A percentile compares a stretch with the other conserved stretches of the same genome.
Conservation (phyloP, 1,140 invertebrate genomes). For the Ruditapes philippinarum region DNA sequence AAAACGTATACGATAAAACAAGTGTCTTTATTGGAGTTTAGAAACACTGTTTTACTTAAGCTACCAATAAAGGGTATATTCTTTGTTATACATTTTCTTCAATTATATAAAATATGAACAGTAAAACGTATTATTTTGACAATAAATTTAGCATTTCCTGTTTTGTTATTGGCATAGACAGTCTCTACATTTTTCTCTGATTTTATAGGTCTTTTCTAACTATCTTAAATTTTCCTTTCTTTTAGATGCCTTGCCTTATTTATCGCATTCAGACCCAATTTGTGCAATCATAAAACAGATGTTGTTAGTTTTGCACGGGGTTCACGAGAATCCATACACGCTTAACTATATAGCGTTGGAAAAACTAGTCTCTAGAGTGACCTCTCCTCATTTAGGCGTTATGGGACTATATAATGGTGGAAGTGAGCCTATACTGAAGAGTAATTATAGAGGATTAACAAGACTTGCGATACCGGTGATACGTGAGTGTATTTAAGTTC, state of each 20-base stretch:
- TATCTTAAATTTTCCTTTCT: too few relatives aligned
- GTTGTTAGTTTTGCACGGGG: constrained; percentile 36
- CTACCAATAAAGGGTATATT: constrained; percentile 56
- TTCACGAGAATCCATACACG: constrained; percentile 31
- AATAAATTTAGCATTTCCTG: too few relatives aligned
- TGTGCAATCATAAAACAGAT: constrained; percentile 36
- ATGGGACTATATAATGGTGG: constrained; percentile 50
- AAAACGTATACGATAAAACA: constrained; percentile 35
- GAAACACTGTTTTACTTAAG: constrained; percentile 60
- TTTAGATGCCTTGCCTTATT: constrained; percentile 25
- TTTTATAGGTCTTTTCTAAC: too few relatives aligned
- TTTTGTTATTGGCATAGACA: too few relatives aligned
- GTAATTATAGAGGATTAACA: constrained; percentile 42
- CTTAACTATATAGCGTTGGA: constrained; percentile 46
- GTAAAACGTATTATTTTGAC: too few relatives aligned
- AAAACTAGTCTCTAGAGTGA: constrained; percentile 55
- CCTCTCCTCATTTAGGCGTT: constrained; percentile 50
- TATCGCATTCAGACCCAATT: background rate
- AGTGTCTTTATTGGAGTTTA: constrained; percentile 59
- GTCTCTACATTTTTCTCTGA: too few relatives aligned
- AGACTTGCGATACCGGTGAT: constrained; percentile 56
- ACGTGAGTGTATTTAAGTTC: background rate
- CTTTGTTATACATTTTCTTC: too few relatives aligned
- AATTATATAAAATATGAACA: too few relatives aligned
- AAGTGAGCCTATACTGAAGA: constrained; percentile 51